Evolutionary conservation across 2,888 invertebrate species (phyloP).

Genomic region (Unio delphinus): DNA sequence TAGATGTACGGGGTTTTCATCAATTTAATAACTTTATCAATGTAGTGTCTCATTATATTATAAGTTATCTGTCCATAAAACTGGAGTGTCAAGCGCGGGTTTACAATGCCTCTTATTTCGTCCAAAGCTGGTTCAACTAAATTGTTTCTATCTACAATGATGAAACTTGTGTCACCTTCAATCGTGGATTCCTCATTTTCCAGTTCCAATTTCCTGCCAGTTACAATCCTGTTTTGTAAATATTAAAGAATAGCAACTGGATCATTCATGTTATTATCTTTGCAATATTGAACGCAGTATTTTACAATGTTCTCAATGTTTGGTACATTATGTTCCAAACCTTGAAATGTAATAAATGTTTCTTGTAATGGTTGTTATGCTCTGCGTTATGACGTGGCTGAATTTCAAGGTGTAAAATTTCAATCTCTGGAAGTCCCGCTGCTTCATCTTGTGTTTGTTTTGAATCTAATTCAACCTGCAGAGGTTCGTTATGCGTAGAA

Average conservation of each 20-base stretch:
- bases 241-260: not conserved
- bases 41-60: too few relatives aligned
- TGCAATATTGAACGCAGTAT: too few relatives aligned
- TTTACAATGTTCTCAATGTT: too few relatives aligned
- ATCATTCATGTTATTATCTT: too few relatives aligned
- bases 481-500: not conserved
- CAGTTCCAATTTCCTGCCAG: conserved; percentile 14
- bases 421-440: too few relatives aligned
- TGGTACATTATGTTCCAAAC: too few relatives aligned
- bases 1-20: too few relatives aligned
- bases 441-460: too few relatives aligned
- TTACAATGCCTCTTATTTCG: conserved; percentile 8
- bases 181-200: not conserved
- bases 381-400: not conserved
- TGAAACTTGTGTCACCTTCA: conserved; percentile 21
- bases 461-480: too few relatives aligned
- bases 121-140: conserved; percentile 13
- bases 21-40: too few relatives aligned
- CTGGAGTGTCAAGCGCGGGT: conserved; percentile 8
- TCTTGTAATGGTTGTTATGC: not conserved
- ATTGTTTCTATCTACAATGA: conserved; percentile 16
- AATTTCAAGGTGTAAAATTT: not conserved
- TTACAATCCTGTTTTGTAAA: conserved; percentile 12
- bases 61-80: conserved; percentile 15
- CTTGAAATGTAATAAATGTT: too few relatives aligned